These are phyloP conservation scores for Pyrrhosoma nymphula DNA, from an alignment of 2,888 invertebrate species.

Conservation along the genomic window DNA sequence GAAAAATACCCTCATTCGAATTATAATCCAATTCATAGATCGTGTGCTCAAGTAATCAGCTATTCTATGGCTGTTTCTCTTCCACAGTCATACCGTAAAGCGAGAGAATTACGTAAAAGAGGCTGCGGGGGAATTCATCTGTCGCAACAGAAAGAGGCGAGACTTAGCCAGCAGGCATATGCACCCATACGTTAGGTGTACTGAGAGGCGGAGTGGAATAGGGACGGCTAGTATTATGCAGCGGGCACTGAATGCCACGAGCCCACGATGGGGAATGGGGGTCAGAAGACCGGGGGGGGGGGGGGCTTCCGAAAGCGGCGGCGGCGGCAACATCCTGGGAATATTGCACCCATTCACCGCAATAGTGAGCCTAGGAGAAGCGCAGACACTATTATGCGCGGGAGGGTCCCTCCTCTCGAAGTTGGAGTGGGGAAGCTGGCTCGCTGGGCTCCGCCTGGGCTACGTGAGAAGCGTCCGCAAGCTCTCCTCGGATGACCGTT, in stretches of 20 bases:
- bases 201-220: neutral
- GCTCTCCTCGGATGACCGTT: too few species aligned
- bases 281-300: neutral
- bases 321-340: neutral
- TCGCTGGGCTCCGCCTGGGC: too few species aligned
- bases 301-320: neutral
- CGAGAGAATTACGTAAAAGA: neutral
- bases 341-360: neutral
- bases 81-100: neutral
- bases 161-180: neutral
- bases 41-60: neutral
- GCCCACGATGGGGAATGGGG: too few species aligned
- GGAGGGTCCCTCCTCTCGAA: neutral
- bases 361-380: too few species aligned
- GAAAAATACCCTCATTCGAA: too few species aligned
- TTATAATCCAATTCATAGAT: too few species aligned
- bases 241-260: too few species aligned
- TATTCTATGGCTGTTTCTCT: neutral
- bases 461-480: conserved; percentile 16
- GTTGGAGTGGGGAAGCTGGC: neutral
- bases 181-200: neutral
- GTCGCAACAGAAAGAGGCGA: neutral
- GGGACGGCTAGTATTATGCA: neutral
- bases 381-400: neutral
- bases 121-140: neutral